phyloP scores from a whole-genome alignment of 2,797 vertebrate genomes.

The Xenentodon cancila region DNA sequence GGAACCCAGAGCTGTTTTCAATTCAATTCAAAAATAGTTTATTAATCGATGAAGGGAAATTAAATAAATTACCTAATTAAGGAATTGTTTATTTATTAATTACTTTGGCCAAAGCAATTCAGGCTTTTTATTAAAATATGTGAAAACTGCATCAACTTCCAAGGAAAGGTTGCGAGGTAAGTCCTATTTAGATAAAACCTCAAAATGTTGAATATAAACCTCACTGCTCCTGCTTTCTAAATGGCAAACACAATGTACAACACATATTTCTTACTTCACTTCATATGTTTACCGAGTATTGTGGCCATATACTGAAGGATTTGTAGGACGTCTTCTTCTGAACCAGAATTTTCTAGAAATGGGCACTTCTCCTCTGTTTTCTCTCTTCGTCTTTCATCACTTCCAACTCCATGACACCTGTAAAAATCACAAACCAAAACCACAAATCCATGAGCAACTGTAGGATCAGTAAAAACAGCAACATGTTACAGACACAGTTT shows the following conservation, averaged over 20 bases:
- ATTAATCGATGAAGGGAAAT: no score
- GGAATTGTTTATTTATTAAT: no score
- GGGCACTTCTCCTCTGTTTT: slow-evolving; percentile 89
- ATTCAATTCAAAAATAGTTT: no score
- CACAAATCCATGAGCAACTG: slow-evolving; percentile 5
- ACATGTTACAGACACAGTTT: background rate
- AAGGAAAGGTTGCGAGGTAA: background rate
- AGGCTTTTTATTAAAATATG: no score
- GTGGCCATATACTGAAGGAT: slow-evolving; percentile 95
- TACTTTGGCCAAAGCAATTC: no score
- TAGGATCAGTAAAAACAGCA: background rate
- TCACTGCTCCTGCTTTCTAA: background rate
- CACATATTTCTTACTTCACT: background rate
- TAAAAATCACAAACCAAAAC: slow-evolving; percentile 23
- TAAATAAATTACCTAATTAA: no score
- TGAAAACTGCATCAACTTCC: no score
- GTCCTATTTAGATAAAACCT: background rate
- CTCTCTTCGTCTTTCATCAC: slow-evolving; percentile 85
- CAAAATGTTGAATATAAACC: no score
- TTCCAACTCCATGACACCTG: slow-evolving; percentile 89
- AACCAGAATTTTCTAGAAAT: slow-evolving; percentile 88
- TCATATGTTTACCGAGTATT: slow-evolving; percentile 85
- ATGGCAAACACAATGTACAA: slow-evolving; percentile 1
- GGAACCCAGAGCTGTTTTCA: no score
- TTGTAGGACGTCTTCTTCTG: slow-evolving; percentile 92